Base-by-base conservation (phyloP, 2,888 invertebrate species). In the Hemistola chrysoprasaria region DNA sequence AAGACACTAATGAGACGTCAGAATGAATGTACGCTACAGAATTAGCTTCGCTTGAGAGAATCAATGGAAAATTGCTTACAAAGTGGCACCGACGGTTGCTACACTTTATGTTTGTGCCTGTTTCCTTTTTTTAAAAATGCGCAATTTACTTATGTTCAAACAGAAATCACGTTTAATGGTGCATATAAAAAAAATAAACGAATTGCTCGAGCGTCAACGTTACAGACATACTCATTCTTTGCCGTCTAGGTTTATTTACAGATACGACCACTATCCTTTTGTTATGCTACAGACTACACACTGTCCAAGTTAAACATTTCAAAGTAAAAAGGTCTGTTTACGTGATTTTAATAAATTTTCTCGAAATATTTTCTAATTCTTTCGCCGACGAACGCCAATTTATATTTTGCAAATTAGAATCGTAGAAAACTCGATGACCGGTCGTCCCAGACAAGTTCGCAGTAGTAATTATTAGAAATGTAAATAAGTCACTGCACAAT, bases 1-100 rank as follows among this genome's bases (percentile, higher is more conserved):
- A 69, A 77, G 73, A 74, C 76, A 70, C 71, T 81, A 81, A 82
- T 81, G 76, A 80, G 72, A 75, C 64, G 65, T 62, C 62, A 53
- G 56, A 62, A 62, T 65, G 68, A 71, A 72, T 65, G 35, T 35
- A 61, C 57, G 61, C 59, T 59, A 65, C 65, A 62, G 65, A 74
- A 78, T 76, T 74, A 71, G 72, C 55, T 46, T 56, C 56, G 60
- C 58, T 58, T 57, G 57, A 65, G 61, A 65, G 44, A 71, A 65
- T 55, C 52, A 58, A 66, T 60, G 50, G 52, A 53, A 55, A 47
- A 30, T 46, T 40, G 24, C 32, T 33, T 34, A 50, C 35, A 53
- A 46, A 54, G 47, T 38, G 41, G 39, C 23, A 33, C 50, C 35
- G 42, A 41, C 47, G 32, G 44, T 41, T 50, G 37, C 24, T 26